Evolutionary conservation across 2,797 vertebrate genomes (phyloP).

Genomic region (Sebastes goodei): DNA sequence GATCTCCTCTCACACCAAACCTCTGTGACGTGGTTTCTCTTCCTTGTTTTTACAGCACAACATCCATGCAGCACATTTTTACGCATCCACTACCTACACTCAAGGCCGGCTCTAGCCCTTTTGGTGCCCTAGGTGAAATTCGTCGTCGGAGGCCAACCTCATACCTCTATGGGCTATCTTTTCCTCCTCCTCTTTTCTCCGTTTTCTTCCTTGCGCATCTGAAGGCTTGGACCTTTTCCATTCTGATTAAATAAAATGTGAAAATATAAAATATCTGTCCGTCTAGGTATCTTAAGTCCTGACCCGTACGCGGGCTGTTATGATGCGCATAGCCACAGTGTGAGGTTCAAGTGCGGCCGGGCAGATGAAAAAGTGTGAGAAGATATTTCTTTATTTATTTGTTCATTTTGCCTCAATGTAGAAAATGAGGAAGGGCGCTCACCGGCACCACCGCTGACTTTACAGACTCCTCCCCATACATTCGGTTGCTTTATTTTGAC

Average conservation of each 20-base stretch:
- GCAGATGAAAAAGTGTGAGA: not conserved
- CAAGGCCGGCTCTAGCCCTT: too few relatives aligned
- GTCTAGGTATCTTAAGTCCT: not conserved
- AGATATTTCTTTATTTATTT: not conserved
- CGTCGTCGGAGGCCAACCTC: too few relatives aligned
- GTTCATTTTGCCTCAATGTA: not conserved
- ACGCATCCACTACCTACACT: not conserved
- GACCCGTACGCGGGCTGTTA: not conserved
- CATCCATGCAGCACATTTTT: not conserved
- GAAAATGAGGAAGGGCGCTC: not conserved
- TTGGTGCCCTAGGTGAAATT: too few relatives aligned
- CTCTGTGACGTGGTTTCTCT: not conserved
- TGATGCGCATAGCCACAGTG: not conserved
- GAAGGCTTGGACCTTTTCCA: too few relatives aligned
- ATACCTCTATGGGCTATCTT: too few relatives aligned
- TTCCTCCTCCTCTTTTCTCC: too few relatives aligned
- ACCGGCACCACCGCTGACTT: rapidly evolving
- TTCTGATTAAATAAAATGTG: too few relatives aligned
- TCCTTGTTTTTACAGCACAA: not conserved
- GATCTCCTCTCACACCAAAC: not conserved
- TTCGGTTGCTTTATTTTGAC: not conserved
- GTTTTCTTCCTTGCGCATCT: too few relatives aligned
- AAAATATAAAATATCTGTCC: too few relatives aligned
- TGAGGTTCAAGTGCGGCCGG: not conserved
- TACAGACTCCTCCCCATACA: not conserved